phyloP scores from a whole-genome alignment of 2,888 invertebrate genomes.

The Prosopocoilus inquinatus region DNA sequence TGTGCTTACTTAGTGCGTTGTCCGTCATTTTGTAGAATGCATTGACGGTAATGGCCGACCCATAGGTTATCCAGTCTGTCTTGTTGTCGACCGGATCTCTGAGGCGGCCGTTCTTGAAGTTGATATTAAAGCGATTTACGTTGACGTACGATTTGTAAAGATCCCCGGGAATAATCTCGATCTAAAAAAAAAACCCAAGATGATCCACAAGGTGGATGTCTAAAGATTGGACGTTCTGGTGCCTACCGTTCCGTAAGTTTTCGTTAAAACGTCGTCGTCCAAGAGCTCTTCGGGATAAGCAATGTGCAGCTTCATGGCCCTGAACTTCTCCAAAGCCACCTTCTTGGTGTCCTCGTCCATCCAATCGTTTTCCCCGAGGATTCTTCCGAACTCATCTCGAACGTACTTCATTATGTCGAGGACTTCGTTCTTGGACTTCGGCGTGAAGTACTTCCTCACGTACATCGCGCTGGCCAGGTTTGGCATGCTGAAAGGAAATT shows the following conservation, averaged over 20 bases:
- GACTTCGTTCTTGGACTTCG: slow-evolving; percentile 21
- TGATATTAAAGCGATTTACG: neutral
- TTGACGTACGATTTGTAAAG: neutral
- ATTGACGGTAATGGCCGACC: neutral
- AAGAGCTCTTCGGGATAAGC: slow-evolving; percentile 37
- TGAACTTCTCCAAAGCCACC: slow-evolving; percentile 28
- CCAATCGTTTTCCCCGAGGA: slow-evolving; percentile 30
- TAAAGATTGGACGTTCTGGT: too few relatives aligned
- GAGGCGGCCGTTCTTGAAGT: neutral
- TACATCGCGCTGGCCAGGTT: slow-evolving; percentile 56
- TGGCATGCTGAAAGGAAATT: too few relatives aligned
- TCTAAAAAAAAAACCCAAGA: neutral
- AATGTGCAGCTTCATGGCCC: slow-evolving; percentile 27
- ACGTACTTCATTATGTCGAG: slow-evolving; percentile 30
- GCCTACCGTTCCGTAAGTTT: slow-evolving; percentile 5
- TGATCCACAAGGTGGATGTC: neutral
- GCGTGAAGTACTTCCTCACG: slow-evolving; percentile 58
- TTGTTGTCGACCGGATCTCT: neutral
- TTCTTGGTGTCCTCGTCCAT: slow-evolving; percentile 31
- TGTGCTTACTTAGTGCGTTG: neutral
- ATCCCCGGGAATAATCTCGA: neutral
- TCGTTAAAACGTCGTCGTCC: slow-evolving; percentile 27
- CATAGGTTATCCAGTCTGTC: neutral
- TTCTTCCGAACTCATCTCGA: slow-evolving; percentile 25
- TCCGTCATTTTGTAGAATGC: neutral